These are phyloP conservation scores for Polyergus mexicanus DNA, from an alignment of 1,140 invertebrate genomes.

Conservation along the genomic window DNA sequence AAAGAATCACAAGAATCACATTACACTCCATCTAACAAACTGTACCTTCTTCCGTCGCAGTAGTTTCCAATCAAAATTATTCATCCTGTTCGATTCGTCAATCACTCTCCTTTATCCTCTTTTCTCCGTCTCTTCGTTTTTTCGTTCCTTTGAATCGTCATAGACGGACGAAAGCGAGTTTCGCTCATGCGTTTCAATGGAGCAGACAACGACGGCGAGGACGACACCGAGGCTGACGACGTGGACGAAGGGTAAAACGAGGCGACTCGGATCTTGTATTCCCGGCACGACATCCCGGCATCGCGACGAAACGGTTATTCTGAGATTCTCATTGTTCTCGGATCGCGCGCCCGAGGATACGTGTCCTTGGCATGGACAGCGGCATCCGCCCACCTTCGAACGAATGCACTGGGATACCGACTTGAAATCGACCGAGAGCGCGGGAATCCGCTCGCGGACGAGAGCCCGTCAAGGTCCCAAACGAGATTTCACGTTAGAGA, in stretches of 20 bases:
- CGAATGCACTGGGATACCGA: constrained; percentile 52
- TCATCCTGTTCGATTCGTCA: constrained; percentile 81
- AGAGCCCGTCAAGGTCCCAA: constrained; percentile 64
- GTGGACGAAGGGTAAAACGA: constrained; percentile 55
- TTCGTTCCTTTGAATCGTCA: not conserved
- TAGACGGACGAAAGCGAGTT: not conserved
- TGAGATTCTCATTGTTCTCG: constrained; percentile 77
- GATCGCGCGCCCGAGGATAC: constrained; percentile 66
- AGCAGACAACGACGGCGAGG: constrained; percentile 37
- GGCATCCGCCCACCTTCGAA: constrained; percentile 74
- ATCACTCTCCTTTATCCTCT: constrained; percentile 66
- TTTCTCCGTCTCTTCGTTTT: constrained; percentile 35
- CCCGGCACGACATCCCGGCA: constrained; percentile 67
- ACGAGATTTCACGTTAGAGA: constrained; percentile 55
- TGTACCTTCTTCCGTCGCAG: constrained; percentile 86
- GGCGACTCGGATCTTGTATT: constrained; percentile 67
- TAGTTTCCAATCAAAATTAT: constrained; percentile 86
- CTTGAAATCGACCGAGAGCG: constrained; percentile 40
- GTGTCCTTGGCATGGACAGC: constrained; percentile 69
- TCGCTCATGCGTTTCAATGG: constrained; percentile 22
- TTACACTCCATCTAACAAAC: constrained; percentile 27
- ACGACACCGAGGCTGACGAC: constrained; percentile 50
- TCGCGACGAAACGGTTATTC: constrained; percentile 57
- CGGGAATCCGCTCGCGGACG: constrained; percentile 58
- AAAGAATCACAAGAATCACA: constrained; percentile 48